Evolutionary conservation across 2,888 invertebrate genomes (phyloP).

Genomic region (Druceiella hillmani): DNA sequence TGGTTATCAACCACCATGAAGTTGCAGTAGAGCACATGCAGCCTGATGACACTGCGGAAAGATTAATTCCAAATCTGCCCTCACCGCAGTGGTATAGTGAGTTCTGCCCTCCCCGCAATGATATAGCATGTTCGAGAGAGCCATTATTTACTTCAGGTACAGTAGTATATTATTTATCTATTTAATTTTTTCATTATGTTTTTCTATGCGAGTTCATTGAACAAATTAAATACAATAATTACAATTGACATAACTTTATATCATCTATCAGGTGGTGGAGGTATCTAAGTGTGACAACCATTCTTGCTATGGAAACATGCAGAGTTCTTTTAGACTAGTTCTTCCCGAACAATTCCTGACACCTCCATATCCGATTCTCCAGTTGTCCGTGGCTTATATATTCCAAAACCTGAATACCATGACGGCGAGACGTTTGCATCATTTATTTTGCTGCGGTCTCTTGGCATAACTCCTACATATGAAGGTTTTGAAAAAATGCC

Average conservation of each 20-base stretch:
- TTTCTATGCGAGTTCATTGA: too few species aligned
- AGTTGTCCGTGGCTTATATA: constrained; percentile 15
- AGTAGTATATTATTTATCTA: constrained; percentile 8
- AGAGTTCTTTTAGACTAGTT: constrained; percentile 15
- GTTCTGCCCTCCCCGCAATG: too few species aligned
- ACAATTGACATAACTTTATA: constrained; percentile 14
- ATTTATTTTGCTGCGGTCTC: constrained; percentile 16
- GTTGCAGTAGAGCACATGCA: constrained; percentile 12
- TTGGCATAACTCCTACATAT: constrained; percentile 14
- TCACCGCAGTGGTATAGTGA: constrained; percentile 14
- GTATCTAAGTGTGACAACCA: constrained; percentile 16
- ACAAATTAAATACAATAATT: too few species aligned
- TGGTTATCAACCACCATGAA: too few species aligned
- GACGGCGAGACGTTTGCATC: constrained; percentile 15
- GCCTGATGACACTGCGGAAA: constrained; percentile 15
- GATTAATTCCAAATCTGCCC: constrained; percentile 13
- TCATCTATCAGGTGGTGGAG: constrained; percentile 13
- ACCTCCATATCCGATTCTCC: constrained; percentile 15
- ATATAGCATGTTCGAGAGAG: constrained; percentile 14
- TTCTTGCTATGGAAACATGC: constrained; percentile 16
- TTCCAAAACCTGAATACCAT: constrained; percentile 17
- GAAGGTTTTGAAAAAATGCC: constrained; percentile 13
- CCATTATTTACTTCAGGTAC: constrained; percentile 14
- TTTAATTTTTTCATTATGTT: constrained; percentile 7
- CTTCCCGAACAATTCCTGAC: constrained; percentile 16